Conservation (phyloP, 2,113 vertebrate genomes). For the Misgurnus anguillicaudatus region DNA sequence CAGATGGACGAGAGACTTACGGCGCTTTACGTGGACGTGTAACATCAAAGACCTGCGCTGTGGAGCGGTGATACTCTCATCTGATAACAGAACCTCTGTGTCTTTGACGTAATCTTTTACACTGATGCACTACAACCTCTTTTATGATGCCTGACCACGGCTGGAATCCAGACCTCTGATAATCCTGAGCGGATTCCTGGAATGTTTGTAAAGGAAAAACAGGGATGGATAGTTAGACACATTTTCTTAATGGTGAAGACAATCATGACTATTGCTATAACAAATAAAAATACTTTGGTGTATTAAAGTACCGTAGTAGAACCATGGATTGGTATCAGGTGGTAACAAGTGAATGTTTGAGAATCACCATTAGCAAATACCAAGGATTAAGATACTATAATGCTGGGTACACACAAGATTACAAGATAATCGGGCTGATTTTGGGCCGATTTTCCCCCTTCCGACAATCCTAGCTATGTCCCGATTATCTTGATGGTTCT, state of each 20-base stretch:
- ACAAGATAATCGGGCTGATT: no score
- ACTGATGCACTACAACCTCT: constrained; percentile 56
- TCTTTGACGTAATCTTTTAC: constrained; percentile 71
- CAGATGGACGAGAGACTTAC: constrained; percentile 34
- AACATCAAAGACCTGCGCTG: constrained; percentile 63
- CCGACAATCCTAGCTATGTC: no score
- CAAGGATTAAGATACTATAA: no score
- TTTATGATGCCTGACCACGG: constrained; percentile 69
- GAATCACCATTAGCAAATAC: no score
- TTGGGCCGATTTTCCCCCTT: no score
- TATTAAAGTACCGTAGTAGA: no score
- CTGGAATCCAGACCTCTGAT: constrained; percentile 72
- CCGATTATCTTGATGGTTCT: no score
- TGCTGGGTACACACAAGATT: no score
- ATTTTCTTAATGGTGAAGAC: no score
- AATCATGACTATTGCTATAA: not conserved
- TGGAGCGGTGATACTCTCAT: constrained; percentile 66
- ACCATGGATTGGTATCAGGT: no score
- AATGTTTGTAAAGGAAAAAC: constrained; percentile 36
- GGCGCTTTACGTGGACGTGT: constrained; percentile 13
- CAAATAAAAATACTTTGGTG: no score
- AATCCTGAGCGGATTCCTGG: constrained; percentile 54
- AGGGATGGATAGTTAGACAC: constrained; percentile 25
- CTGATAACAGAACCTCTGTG: constrained; percentile 72
- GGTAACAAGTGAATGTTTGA: no score